phyloP scores from a whole-genome alignment of 1,140 invertebrate genomes.

The Apocrypta bakeri region DNA sequence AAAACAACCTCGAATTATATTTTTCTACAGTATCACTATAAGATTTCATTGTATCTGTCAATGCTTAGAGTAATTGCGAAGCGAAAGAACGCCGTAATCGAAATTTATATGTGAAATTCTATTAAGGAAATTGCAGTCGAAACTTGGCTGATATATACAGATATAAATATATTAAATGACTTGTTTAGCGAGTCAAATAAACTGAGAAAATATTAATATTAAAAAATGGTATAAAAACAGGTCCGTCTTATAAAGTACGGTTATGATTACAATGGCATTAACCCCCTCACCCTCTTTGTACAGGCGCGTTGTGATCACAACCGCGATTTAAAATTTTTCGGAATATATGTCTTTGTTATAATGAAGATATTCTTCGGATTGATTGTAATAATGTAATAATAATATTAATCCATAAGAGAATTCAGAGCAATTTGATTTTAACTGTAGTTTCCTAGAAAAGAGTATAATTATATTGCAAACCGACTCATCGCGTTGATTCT shows the following conservation, averaged over 20 bases:
- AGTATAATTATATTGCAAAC: slow-evolving; percentile 27
- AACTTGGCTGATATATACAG: slow-evolving; percentile 43
- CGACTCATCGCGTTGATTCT: neutral
- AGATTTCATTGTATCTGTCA: slow-evolving; percentile 54
- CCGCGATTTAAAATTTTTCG: slow-evolving; percentile 14
- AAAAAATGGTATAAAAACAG: slow-evolving; percentile 19
- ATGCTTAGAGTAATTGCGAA: slow-evolving; percentile 50
- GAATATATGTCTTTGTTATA: slow-evolving; percentile 46
- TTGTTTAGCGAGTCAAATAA: slow-evolving; percentile 36
- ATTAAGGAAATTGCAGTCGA: slow-evolving; percentile 46
- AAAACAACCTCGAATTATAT: slow-evolving; percentile 71
- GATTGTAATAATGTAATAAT: slow-evolving; percentile 20
- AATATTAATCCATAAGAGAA: slow-evolving; percentile 29
- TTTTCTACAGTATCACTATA: slow-evolving; percentile 72
- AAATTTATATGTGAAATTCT: slow-evolving; percentile 46
- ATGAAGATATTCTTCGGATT: slow-evolving; percentile 32
- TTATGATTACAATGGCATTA: slow-evolving; percentile 39
- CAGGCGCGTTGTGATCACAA: slow-evolving; percentile 34
- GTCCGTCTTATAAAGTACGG: slow-evolving; percentile 29
- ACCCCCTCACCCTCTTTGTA: slow-evolving; percentile 14
- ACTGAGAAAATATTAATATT: slow-evolving; percentile 27
- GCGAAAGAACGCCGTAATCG: slow-evolving; percentile 34
- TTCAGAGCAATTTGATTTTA: slow-evolving; percentile 21
- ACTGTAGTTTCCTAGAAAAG: slow-evolving; percentile 47
- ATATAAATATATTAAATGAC: slow-evolving; percentile 50